Conservation (phyloP, 2,888 invertebrate species). For the Neoscelio sp. region DNA sequence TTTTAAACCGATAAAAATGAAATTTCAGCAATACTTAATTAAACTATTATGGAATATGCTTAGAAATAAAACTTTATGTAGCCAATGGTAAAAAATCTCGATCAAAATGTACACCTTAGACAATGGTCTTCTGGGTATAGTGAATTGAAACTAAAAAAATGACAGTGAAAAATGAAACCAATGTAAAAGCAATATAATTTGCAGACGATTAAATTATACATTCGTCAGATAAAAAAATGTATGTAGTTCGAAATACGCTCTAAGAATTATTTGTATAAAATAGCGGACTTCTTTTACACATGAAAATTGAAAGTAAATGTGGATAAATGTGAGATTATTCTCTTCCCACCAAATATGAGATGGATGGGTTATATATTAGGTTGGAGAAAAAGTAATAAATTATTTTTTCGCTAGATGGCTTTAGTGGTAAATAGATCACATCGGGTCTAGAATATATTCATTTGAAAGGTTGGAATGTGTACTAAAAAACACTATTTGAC, state of each 20-base stretch:
- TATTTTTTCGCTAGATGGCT: too few species aligned
- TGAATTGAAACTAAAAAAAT: too few species aligned
- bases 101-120: background rate
- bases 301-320: slow-evolving; percentile 42
- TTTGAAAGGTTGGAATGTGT: too few species aligned
- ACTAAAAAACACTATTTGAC: too few species aligned
- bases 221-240: background rate
- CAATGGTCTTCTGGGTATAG: slow-evolving; percentile 51
- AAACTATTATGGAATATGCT: too few species aligned
- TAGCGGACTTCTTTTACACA: slow-evolving; percentile 6
- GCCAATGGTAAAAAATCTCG: background rate
- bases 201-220: background rate
- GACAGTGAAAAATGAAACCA: background rate
- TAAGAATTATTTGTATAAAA: slow-evolving; percentile 22
- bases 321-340: slow-evolving; percentile 34
- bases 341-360: slow-evolving; percentile 31
- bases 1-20: slow-evolving; percentile 20
- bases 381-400: too few species aligned
- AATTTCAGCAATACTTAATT: slow-evolving; percentile 32
- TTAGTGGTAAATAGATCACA: too few species aligned
- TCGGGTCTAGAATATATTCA: too few species aligned
- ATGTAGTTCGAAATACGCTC: slow-evolving; percentile 1
- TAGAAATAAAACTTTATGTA: too few species aligned
- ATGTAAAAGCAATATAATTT: background rate
- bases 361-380: too few species aligned